Percentiles rank a stretch among this genome's conserved stretches.
Conservation (phyloP, 2,888 invertebrate species). For the Hemistola chrysoprasaria region DNA sequence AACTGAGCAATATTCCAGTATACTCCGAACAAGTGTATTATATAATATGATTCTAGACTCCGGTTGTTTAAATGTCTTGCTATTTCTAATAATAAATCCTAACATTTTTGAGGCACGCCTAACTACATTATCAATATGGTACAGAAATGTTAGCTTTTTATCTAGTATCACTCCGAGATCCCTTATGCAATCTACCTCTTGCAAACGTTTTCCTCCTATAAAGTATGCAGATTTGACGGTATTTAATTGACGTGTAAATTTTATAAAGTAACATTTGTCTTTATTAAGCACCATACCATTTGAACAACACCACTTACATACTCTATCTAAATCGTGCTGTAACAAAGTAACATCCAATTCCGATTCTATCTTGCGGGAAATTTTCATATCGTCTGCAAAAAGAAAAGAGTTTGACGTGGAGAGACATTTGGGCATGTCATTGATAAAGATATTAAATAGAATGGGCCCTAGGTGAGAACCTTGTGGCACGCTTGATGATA, state of each 20-base stretch:
- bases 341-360: not conserved
- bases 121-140: slow-evolving; percentile 13
- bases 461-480: slow-evolving; percentile 1
- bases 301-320: not conserved
- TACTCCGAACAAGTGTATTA: slow-evolving; percentile 11
- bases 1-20: slow-evolving; percentile 1
- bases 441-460: not conserved
- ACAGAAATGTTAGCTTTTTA: slow-evolving; percentile 8
- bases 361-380: not conserved
- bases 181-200: slow-evolving; percentile 7
- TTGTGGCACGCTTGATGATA: not conserved
- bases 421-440: not conserved
- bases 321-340: not conserved
- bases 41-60: slow-evolving; percentile 9
- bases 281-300: not conserved
- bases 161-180: slow-evolving; percentile 20
- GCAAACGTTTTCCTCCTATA: not conserved
- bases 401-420: not conserved
- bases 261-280: not conserved
- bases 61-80: slow-evolving; percentile 9
- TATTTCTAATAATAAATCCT: slow-evolving; percentile 16
- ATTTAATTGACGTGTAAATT: not conserved
- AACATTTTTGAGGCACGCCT: slow-evolving; percentile 14
- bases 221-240: not conserved
- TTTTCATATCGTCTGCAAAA: slow-evolving; percentile 1